Percentiles rank a stretch among this genome's conserved stretches.
Conservation (phyloP, 2,797 vertebrate species). For the Tenualosa thibaudeaui region DNA sequence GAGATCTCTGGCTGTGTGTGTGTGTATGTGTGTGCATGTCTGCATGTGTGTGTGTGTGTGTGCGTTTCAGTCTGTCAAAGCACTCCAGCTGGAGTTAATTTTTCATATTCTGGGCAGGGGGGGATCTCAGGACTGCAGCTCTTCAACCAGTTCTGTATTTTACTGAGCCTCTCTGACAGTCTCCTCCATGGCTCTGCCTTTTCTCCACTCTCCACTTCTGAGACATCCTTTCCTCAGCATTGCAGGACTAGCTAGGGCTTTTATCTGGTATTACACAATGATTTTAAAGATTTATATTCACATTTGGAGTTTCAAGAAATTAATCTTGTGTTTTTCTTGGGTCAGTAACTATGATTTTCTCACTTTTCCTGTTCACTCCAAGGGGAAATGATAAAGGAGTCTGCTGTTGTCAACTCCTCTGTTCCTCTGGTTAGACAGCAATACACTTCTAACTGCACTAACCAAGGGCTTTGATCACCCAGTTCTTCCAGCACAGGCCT, state of each 20-base stretch:
- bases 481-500: neutral
- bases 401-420: neutral
- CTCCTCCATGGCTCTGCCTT: neutral
- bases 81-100: neutral
- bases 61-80: neutral
- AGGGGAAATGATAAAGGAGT: neutral
- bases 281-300: neutral
- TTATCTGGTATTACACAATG: neutral
- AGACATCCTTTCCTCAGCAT: no score
- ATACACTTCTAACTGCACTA: neutral
- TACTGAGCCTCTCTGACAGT: neutral
- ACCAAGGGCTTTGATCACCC: neutral
- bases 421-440: neutral
- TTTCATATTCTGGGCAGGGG: slow-evolving; percentile 6
- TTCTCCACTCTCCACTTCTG: neutral
- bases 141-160: neutral
- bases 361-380: no score
- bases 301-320: neutral
- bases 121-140: neutral
- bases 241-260: neutral
- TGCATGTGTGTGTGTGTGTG: neutral
- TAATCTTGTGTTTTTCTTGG: neutral
- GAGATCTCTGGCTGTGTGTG: neutral
- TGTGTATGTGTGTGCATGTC: neutral
- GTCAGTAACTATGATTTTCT: neutral